Base-by-base conservation (phyloP, 2,113 vertebrate species). In the Eonycteris spelaea region DNA sequence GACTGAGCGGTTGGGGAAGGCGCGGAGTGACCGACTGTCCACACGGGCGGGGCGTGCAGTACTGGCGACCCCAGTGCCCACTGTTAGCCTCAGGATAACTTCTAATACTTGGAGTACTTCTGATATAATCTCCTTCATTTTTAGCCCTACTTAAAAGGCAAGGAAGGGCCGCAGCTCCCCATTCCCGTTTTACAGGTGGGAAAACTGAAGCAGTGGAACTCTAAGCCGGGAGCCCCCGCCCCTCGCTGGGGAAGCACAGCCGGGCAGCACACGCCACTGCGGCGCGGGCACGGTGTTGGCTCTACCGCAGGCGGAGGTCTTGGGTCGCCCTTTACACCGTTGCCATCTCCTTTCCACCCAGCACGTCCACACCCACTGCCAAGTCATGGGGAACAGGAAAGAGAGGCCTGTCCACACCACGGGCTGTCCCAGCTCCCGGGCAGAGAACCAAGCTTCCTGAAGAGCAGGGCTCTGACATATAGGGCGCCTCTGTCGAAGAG, bases 1-100 rank as follows among this genome's bases (percentile, higher is more conserved):
- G 45, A 11, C 83, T 35, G 18, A 55, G 43, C 73, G 14, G 14
- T 30, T 10, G 40, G 59, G 18, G 68, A 33, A 75, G 61, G 24
- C n/a, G 51, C 51, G 1, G 24, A 38, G 35, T 26, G 55, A 67
- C 22, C 40, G 9, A 70, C 16, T 30, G 15, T 57, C 21, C 63
- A 13, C 63, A 13, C 7, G 7, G 12, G 18, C 14, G 2, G 2
- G 26, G 16, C 35, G 10, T n/a, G 3, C 55, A 3, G 0, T 22
- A 7, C 65, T n/a, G 15, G 9, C 4, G 24, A 51, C 78, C 7
- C 18, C 38, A 9, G 2, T 7, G 51, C 74, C 43, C 14, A 38
- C 30, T 3, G 26, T n/a, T 3, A 3, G 18, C 85, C 65, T 59
- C 65, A 68, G 43, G 9, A 21, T 43, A 57, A 82, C 55, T 33